Evolutionary conservation across 2,888 invertebrate species (phyloP).

Genomic region (Rotaria sp.): DNA sequence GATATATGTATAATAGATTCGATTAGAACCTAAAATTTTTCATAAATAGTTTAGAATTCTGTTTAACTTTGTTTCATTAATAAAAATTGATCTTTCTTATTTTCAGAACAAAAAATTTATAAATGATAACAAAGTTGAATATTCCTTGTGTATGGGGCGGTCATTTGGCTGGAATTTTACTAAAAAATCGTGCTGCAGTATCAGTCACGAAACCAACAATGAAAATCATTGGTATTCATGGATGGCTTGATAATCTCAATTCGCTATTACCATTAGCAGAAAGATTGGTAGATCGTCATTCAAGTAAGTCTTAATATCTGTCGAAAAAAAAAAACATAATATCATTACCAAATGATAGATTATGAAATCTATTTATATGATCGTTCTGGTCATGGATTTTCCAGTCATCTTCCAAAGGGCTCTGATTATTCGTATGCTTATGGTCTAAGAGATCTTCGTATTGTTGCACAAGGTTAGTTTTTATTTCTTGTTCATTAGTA

Average conservation of each 20-base stretch:
- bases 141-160: conserved; percentile 3
- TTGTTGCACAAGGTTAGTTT: not conserved
- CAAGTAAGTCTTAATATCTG: not conserved
- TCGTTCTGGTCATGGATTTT: conserved; percentile 14
- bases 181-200: not conserved
- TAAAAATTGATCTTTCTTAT: no score
- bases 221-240: conserved; percentile 15
- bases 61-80: no score
- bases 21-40: no score
- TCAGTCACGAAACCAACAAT: not conserved
- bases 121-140: not conserved
- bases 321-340: not conserved
- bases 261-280: not conserved
- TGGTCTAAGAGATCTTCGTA: not conserved
- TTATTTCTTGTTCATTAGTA: not conserved
- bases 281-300: not conserved
- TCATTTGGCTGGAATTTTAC: not conserved
- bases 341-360: not conserved
- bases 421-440: not conserved
- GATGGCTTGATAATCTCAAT: conserved; percentile 1
- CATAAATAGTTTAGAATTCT: no score
- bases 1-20: no score
- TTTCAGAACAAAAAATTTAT: no score
- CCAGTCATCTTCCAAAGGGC: not conserved
- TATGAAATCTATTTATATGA: conserved; percentile 10